These are phyloP conservation scores for Salticus scenicus DNA, from an alignment of 2,888 invertebrate species.

Conservation along the genomic window DNA sequence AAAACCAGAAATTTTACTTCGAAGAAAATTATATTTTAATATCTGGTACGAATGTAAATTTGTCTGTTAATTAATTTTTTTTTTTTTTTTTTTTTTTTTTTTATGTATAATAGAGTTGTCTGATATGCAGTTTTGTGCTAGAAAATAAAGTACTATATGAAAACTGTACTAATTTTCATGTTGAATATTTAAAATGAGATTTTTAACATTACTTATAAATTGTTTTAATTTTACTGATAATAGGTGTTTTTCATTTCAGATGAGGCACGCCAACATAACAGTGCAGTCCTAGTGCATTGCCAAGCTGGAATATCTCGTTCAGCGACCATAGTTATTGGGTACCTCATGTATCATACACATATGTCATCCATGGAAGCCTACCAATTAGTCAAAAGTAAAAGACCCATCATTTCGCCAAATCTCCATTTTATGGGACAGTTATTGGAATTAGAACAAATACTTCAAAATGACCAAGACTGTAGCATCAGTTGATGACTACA, in stretches of 20 bases:
- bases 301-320: constrained; percentile 96
- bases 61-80: too few species aligned
- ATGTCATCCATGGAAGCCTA: constrained; percentile 90
- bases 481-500: constrained; percentile 48
- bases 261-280: constrained; percentile 82
- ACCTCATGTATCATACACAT: constrained; percentile 91
- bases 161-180: too few species aligned
- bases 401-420: constrained; percentile 95
- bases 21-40: too few species aligned
- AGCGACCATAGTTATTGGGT: constrained; percentile 95
- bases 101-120: too few species aligned
- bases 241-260: constrained; percentile 79
- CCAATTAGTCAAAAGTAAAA: constrained; percentile 87
- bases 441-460: constrained; percentile 85
- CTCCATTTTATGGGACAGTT: constrained; percentile 95
- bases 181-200: too few species aligned
- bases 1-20: too few species aligned
- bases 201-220: too few species aligned
- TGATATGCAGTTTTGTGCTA: too few species aligned
- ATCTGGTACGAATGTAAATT: too few species aligned
- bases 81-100: too few species aligned
- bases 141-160: too few species aligned
- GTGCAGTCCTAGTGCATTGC: constrained; percentile 91
- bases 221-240: constrained; percentile 89
- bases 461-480: constrained; percentile 73